phyloP scores from a whole-genome alignment of 2,888 invertebrate species.

The Pterobdella sp. region DNA sequence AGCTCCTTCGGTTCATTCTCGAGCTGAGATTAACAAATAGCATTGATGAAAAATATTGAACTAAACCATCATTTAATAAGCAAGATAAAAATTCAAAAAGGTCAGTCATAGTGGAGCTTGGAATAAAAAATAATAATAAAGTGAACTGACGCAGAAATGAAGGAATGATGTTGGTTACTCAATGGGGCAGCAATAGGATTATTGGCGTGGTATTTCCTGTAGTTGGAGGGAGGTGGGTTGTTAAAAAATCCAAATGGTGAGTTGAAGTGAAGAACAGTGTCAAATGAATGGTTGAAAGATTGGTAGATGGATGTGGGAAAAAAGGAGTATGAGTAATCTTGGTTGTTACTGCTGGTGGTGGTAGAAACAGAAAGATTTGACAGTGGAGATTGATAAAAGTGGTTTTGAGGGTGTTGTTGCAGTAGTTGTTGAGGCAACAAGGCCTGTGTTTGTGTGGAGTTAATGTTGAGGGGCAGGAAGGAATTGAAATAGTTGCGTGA shows the following conservation, averaged over 20 bases:
- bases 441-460: not conserved
- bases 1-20: no score
- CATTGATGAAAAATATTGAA: no score
- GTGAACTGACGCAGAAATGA: not conserved
- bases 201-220: not conserved
- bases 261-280: not conserved
- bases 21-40: no score
- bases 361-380: not conserved
- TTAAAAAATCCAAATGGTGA: not conserved
- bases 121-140: no score
- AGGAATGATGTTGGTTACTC: not conserved
- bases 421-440: constrained; percentile 12
- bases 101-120: not conserved
- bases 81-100: no score
- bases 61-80: no score
- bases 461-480: not conserved
- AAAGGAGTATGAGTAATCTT: not conserved
- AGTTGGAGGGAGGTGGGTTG: constrained; percentile 9
- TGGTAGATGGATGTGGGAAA: constrained; percentile 7
- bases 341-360: constrained; percentile 21
- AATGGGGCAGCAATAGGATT: not conserved
- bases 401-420: not conserved
- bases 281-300: not conserved
- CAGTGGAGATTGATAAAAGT: not conserved
- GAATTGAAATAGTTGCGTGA: not conserved